A percentile compares a stretch with the other conserved stretches of the same genome.
Conservation (phyloP, 37 sponge, comb jelly and placozoan species). For the Bolinopsis microptera region DNA sequence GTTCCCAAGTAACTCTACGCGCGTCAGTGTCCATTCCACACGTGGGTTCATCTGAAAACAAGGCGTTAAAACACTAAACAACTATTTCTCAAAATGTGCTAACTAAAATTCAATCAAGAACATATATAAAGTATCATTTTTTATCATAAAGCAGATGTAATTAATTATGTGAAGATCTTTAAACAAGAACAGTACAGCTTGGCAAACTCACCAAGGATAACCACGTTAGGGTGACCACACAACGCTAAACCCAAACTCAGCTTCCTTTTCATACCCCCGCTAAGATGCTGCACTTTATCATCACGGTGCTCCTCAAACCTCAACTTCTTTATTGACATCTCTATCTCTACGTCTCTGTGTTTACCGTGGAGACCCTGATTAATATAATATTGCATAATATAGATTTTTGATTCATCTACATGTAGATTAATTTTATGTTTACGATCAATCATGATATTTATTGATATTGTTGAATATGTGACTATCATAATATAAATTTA, state of each 20-base stretch:
- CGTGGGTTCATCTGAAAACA: conserved; percentile 3
- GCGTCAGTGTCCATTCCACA: not conserved
- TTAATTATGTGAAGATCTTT: too few species aligned
- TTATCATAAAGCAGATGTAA: too few species aligned
- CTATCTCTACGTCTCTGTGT: not conserved
- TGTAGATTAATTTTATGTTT: too few species aligned
- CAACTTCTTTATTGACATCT: conserved; percentile 16
- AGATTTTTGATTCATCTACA: too few species aligned
- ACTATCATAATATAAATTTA: too few species aligned
- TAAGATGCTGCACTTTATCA: not conserved
- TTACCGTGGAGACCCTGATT: not conserved
- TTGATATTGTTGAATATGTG: not conserved
- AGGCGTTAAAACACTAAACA: not conserved
- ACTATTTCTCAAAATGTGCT: not conserved
- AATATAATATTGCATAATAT: too few species aligned
- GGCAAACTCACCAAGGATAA: not conserved
- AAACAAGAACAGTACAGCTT: too few species aligned
- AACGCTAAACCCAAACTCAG: not conserved
- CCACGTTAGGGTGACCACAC: not conserved
- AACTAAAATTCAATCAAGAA: too few species aligned
- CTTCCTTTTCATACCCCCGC: conserved; percentile 45
- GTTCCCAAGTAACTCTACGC: not conserved
- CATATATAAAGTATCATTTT: too few species aligned
- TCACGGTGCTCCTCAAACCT: not conserved
- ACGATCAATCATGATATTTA: too few species aligned